These are phyloP conservation scores for Tinamus major DNA, from an alignment of 2,797 vertebrate species.

Conservation along the genomic window DNA sequence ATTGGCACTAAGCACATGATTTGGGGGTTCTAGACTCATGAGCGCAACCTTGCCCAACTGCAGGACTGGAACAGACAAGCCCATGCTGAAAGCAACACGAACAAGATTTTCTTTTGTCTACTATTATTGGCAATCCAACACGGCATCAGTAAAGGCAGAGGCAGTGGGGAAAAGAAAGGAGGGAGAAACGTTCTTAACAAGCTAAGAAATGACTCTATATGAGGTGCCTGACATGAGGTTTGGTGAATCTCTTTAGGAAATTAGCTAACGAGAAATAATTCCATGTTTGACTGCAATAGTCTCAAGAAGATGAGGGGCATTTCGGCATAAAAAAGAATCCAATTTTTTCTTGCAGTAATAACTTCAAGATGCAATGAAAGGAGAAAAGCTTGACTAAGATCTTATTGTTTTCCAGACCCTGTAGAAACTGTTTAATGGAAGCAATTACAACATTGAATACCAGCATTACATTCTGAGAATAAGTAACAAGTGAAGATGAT, in stretches of 20 bases:
- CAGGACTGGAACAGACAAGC: background rate
- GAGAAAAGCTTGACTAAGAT: conserved; percentile 60
- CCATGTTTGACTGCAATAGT: conserved; percentile 57
- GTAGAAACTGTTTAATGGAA: conserved; percentile 61
- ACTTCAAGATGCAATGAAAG: conserved; percentile 60
- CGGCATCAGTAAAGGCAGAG: background rate
- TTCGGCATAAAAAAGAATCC: conserved; percentile 48
- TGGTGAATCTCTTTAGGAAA: conserved; percentile 55
- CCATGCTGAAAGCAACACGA: background rate
- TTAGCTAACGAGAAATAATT: conserved; percentile 62
- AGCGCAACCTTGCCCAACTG: background rate
- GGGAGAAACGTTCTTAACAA: background rate
- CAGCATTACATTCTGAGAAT: conserved; percentile 36
- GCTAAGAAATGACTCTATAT: background rate
- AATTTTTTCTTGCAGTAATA: conserved; percentile 59
- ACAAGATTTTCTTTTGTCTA: background rate
- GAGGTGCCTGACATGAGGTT: conserved; percentile 30
- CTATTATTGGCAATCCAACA: background rate
- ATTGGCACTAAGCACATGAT: rapidly evolving
- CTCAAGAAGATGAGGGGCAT: conserved; percentile 62
- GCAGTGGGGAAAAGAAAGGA: background rate
- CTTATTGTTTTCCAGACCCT: conserved; percentile 58
- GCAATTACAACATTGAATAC: conserved; percentile 59
- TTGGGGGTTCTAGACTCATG: background rate
- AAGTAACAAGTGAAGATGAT: conserved; percentile 64